These are phyloP conservation scores for Acanthurus leucopareius DNA, from an alignment of 2,797 vertebrate genomes.

Conservation along the genomic window DNA sequence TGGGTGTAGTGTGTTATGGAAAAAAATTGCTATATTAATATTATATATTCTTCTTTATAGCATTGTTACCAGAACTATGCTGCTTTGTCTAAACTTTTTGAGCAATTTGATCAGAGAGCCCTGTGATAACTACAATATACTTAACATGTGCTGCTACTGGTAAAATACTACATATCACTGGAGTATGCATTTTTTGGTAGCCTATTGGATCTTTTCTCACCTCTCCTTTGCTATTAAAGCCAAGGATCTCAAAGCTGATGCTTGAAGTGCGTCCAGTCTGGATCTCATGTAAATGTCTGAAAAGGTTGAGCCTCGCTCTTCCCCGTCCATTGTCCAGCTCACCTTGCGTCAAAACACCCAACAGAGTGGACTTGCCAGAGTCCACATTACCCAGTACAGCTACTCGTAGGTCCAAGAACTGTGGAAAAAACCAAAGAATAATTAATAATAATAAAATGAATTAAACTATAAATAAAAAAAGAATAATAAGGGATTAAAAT, in stretches of 20 bases:
- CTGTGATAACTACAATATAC: too few relatives aligned
- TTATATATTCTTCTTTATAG: background rate
- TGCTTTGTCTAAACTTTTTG: background rate
- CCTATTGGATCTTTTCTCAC: constrained; percentile 74
- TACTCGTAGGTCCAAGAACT: constrained; percentile 95
- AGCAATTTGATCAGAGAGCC: too few relatives aligned
- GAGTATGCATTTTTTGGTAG: too few relatives aligned
- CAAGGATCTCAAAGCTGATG: constrained; percentile 99
- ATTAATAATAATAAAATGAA: background rate
- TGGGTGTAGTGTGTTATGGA: too few relatives aligned
- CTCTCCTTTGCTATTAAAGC: constrained; percentile 99
- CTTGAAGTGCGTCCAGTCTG: constrained; percentile 97
- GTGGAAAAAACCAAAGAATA: constrained; percentile 17
- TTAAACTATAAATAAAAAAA: too few relatives aligned
- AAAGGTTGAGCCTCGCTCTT: constrained; percentile 96
- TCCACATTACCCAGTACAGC: constrained; percentile 98
- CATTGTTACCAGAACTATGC: background rate
- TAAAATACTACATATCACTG: too few relatives aligned
- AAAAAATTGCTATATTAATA: background rate
- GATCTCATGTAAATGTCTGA: constrained; percentile 98
- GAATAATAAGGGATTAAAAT: background rate
- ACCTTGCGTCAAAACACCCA: constrained; percentile 97
- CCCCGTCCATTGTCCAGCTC: constrained; percentile 98
- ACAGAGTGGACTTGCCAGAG: constrained; percentile 95
- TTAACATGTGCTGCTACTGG: too few relatives aligned